Evolutionary conservation across 2,888 invertebrate species (phyloP), one percentile per base, ranked within the genome.

Genomic region (Lasioglossum lativentre): DNA sequence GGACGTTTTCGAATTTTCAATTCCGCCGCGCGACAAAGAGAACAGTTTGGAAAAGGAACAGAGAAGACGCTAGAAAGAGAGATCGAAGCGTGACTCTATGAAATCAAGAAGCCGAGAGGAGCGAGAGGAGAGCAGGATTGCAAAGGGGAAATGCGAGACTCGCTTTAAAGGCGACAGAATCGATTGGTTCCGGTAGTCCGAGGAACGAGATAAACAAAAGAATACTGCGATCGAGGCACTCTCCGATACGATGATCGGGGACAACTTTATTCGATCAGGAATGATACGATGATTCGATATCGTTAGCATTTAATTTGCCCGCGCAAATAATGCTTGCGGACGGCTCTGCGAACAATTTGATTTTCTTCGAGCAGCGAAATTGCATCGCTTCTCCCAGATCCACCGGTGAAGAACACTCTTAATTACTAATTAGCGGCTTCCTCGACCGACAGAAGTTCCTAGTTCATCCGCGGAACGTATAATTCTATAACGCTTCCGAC

Each of bases 161-260:
- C 59, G 59, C 27, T 59, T 59, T 59, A 59, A 59, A 59, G 59
- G 59, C 59, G 59, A 59, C 27, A 30, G 59, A 59, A 27, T 59
- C 59, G 27, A 27, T 27, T 59, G 59, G 2, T 23, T 59, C 59
- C 27, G 59, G 59, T 27, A 59, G 59, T 59, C 27, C 59, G 5
- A 16, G 27, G 14, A 59, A 16, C 14, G 27, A n/a, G 5, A 27
- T 1, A 27, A 63, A 63, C 59, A 63, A 63, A 63, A 63, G 59
- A 63, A 63, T 63, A 16, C 12, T 2, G 30, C 59, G 59, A 59
- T 14, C 59, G 30, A 63, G 59, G n/a, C 27, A 30, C 14, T 14
- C n/a, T 27, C 27, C 14, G 59, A 14, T 4, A 59, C 59, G 59
- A 14, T 27, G 59, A 14, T 63, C 27, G 27, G 27, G 27, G 14